Evolutionary conservation across 2,113 vertebrate species (phyloP).

Genomic region (Condylura cristata): DNA sequence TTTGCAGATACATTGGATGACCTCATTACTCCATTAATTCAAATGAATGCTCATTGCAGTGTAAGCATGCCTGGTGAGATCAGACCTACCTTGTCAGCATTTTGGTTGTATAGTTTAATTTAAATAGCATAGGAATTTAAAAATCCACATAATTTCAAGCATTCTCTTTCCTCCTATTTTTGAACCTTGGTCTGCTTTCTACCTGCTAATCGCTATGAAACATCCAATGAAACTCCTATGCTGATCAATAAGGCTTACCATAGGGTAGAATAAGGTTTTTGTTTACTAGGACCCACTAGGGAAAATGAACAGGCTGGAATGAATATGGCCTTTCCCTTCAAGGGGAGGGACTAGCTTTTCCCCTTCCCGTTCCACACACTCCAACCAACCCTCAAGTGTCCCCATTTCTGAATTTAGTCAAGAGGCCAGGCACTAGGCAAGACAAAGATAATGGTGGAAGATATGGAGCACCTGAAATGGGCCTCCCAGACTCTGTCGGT

Average conservation of each 20-base stretch:
- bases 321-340: not conserved
- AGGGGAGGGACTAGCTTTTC: not conserved
- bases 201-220: not conserved
- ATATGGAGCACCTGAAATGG: not conserved
- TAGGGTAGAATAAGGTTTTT: not conserved
- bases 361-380: not conserved
- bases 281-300: not conserved
- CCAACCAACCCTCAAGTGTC: not conserved
- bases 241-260: not conserved
- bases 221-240: not conserved
- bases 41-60: not conserved
- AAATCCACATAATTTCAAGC: not conserved
- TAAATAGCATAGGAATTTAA: not conserved
- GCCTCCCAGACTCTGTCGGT: not conserved
- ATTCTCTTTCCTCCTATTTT: not conserved
- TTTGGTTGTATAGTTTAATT: slow-evolving; percentile 4
- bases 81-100: not conserved
- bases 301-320: not conserved
- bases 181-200: not conserved
- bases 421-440: not conserved
- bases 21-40: not conserved
- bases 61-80: not conserved
- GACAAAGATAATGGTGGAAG: not conserved
- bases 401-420: not conserved
- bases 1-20: not conserved